Evolutionary conservation across 2,888 invertebrate species (phyloP).

Genomic region (Caenorhabditis sp.): DNA sequence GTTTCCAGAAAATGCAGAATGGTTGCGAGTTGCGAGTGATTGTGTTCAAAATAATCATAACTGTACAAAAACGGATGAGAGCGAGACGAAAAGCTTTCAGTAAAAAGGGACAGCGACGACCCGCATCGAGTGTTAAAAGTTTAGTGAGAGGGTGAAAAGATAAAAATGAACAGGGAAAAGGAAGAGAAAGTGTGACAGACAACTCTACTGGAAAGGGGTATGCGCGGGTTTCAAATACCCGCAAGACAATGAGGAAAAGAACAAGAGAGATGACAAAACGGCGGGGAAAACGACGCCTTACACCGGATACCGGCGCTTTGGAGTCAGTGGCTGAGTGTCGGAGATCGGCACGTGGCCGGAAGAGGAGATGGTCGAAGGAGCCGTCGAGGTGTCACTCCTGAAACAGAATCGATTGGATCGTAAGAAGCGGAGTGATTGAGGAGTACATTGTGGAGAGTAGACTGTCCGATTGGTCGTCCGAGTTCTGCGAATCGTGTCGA

Average conservation of each 20-base stretch:
- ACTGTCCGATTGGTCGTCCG: constrained; percentile 66
- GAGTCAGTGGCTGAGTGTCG: constrained; percentile 66
- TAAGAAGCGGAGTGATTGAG: background rate
- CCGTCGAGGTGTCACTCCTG: constrained; percentile 67
- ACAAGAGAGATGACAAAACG: too few species aligned
- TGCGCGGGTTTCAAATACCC: constrained; percentile 28
- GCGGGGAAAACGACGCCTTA: background rate
- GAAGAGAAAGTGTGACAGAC: constrained; percentile 5
- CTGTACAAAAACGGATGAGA: constrained; percentile 38
- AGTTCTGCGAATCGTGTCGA: constrained; percentile 53
- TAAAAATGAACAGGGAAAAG: background rate
- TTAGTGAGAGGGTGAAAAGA: constrained; percentile 10
- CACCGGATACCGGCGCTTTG: constrained; percentile 49
- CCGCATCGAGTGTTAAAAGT: constrained; percentile 40
- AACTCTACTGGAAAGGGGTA: background rate
- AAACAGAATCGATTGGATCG: constrained; percentile 3
- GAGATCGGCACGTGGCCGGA: constrained; percentile 64
- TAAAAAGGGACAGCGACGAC: constrained; percentile 37
- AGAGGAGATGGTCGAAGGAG: constrained; percentile 64
- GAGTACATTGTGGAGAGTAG: constrained; percentile 65
- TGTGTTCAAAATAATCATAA: too few species aligned
- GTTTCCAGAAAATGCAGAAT: too few species aligned
- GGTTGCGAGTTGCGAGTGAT: too few species aligned
- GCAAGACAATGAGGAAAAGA: constrained; percentile 17
- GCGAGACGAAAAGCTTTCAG: constrained; percentile 27